phyloP scores from a whole-genome alignment of 2,797 vertebrate genomes.

The Pogonophryne albipinna region DNA sequence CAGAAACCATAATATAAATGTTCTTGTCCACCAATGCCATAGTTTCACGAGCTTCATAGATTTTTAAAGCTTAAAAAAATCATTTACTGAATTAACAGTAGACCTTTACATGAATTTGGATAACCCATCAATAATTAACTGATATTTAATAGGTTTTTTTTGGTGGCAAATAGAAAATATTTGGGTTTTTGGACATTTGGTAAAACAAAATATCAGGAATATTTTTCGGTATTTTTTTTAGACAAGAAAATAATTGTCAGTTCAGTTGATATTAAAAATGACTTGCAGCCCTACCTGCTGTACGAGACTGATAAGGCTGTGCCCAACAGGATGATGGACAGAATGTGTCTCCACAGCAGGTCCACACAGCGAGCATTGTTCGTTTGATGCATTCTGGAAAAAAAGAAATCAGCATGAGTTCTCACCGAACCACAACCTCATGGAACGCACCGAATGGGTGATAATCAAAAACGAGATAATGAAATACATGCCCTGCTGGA shows the following conservation, averaged over 20 bases:
- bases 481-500: not conserved
- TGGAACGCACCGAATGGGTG: not conserved
- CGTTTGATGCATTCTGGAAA: conserved; percentile 97
- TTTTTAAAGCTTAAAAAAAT: not conserved
- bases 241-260: not conserved
- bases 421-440: not conserved
- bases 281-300: conserved; percentile 89
- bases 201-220: not conserved
- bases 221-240: not conserved
- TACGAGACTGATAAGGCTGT: conserved; percentile 94
- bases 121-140: not conserved
- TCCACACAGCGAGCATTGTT: conserved; percentile 99
- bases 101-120: no score
- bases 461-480: not conserved
- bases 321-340: conserved; percentile 92
- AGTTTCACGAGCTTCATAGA: not conserved
- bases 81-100: no score
- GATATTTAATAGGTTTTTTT: no score
- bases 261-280: no score
- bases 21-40: not conserved
- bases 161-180: not conserved
- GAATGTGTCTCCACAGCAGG: conserved; percentile 96
- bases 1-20: not conserved
- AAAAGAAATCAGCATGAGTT: conserved; percentile 31
- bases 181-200: not conserved